Evolutionary conservation across 1,140 invertebrate genomes (phyloP).

Genomic region (Penaeus indicus): DNA sequence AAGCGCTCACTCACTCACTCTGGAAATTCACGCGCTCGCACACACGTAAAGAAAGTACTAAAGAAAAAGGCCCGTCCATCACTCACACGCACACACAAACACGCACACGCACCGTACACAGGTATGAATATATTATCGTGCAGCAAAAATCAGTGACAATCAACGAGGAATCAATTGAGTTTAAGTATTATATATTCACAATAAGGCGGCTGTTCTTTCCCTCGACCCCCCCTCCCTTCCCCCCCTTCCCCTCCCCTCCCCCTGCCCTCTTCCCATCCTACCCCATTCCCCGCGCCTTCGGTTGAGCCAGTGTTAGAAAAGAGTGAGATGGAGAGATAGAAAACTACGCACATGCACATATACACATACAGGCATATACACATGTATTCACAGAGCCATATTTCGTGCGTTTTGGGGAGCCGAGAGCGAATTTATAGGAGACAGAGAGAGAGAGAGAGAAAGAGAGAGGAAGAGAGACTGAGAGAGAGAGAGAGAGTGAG

Average conservation of each 20-base stretch:
- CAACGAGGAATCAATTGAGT: background rate
- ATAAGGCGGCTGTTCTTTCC: background rate
- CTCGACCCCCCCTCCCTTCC: background rate
- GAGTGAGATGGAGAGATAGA: background rate
- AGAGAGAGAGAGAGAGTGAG: background rate
- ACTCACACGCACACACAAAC: background rate
- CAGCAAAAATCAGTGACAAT: background rate
- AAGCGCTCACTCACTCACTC: no score
- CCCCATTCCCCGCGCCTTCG: background rate
- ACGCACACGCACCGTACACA: background rate
- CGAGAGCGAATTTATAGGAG: background rate
- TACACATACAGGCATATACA: constrained; percentile 1
- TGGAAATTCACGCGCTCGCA: no score
- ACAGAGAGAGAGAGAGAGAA: no score
- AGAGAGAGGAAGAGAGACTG: background rate
- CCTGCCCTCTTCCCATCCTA: background rate
- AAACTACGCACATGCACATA: background rate
- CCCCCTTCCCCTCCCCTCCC: background rate
- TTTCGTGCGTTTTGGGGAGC: no score
- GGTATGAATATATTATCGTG: constrained; percentile 6
- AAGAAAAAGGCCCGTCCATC: background rate
- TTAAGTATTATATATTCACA: constrained; percentile 3
- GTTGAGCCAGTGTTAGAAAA: no score
- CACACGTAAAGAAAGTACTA: background rate
- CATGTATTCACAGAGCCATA: background rate